Evolutionary conservation across 2,888 invertebrate genomes (phyloP).

Genomic region (Lepidonotus clava): DNA sequence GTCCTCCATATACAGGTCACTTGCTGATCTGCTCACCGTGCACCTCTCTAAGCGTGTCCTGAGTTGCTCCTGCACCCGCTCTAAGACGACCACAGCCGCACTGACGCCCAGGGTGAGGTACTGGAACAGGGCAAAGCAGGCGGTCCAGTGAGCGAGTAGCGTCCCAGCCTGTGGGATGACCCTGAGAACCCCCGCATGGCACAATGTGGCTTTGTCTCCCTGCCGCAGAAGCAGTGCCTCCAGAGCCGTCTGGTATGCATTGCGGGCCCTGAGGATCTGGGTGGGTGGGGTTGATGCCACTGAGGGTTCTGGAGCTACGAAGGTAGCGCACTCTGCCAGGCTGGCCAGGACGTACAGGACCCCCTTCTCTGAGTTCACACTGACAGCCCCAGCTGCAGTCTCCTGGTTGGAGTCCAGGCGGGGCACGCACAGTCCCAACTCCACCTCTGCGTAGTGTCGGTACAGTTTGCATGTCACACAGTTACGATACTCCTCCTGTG

Average conservation of each 20-base stretch:
- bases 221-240: neutral
- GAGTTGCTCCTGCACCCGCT: constrained; percentile 59
- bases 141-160: constrained; percentile 62
- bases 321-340: neutral
- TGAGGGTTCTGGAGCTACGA: neutral
- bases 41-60: too few species aligned
- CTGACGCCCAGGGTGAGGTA: constrained; percentile 71
- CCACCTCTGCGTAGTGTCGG: constrained; percentile 60
- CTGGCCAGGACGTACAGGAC: neutral
- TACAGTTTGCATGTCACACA: constrained; percentile 49
- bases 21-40: neutral
- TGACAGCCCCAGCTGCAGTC: neutral
- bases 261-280: constrained; percentile 40
- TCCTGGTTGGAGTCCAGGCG: neutral
- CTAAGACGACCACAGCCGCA: constrained; percentile 62
- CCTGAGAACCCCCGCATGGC: constrained; percentile 51
- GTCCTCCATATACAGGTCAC: constrained; percentile 20
- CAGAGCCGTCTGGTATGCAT: constrained; percentile 49
- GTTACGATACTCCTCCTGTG: neutral
- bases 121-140: constrained; percentile 75
- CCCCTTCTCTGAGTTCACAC: neutral
- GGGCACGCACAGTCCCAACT: constrained; percentile 51
- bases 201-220: constrained; percentile 31
- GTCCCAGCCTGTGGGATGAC: neutral
- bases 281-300: neutral